Conservation (phyloP, 2,797 vertebrate species). For the Malacoraja senta region DNA sequence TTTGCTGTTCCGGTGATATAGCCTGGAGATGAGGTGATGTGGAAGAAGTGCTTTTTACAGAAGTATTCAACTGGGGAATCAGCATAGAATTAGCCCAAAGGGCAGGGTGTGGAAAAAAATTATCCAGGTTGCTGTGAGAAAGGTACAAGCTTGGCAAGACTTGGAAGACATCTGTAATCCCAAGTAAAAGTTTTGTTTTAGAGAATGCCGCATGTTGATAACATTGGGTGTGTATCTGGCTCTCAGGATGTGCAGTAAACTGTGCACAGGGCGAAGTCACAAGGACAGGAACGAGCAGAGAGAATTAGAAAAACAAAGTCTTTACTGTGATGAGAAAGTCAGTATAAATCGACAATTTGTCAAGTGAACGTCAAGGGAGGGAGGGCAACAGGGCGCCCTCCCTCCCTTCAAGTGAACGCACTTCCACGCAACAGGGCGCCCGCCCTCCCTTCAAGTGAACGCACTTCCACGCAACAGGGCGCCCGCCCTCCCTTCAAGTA, state of each 20-base stretch:
- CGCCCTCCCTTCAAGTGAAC: too few relatives aligned
- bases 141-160: neutral
- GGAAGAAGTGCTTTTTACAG: neutral
- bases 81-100: neutral
- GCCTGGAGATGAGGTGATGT: neutral
- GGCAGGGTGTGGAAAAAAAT: too few relatives aligned
- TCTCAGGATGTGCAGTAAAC: neutral
- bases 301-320: neutral
- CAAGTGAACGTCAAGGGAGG: neutral
- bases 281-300: neutral
- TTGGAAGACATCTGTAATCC: neutral
- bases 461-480: too few relatives aligned
- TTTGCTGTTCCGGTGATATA: neutral
- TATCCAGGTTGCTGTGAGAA: neutral
- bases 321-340: neutral
- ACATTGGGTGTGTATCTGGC: neutral
- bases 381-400: neutral
- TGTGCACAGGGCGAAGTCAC: neutral
- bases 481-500: constrained; percentile 28
- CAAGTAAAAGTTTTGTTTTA: neutral
- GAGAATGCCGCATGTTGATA: neutral
- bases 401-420: too few relatives aligned
- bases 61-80: neutral
- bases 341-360: constrained; percentile 10
- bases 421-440: neutral